Conservation (phyloP, 2,797 vertebrate genomes). For the Hypotaenidia philippensis region DNA sequence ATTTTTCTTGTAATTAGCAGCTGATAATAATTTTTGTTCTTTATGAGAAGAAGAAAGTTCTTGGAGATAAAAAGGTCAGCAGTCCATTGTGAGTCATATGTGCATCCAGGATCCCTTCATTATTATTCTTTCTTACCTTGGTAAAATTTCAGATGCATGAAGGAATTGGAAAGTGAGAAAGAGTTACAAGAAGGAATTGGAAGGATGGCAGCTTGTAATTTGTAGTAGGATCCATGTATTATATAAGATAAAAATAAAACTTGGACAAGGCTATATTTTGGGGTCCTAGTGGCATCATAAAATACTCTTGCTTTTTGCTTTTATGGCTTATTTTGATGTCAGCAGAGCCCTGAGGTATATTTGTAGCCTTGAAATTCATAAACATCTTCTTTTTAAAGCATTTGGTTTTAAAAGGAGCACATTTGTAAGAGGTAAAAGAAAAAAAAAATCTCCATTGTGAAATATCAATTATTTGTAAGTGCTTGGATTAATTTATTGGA, state of each 20-base stretch:
- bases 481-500: conserved; percentile 68
- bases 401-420: conserved; percentile 4
- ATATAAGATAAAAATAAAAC: conserved; percentile 52
- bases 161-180: not conserved
- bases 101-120: not conserved
- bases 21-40: not conserved
- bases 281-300: conserved; percentile 34
- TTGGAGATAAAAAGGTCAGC: not conserved
- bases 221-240: conserved; percentile 23
- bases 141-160: not conserved
- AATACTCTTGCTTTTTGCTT: conserved; percentile 43
- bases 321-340: conserved; percentile 62
- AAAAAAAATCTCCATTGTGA: conserved; percentile 8
- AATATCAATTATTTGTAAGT: conserved; percentile 65
- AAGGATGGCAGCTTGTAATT: conserved; percentile 20
- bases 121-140: not conserved
- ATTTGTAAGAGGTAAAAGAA: conserved; percentile 34
- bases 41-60: not conserved
- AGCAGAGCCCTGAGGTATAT: conserved; percentile 14
- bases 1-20: not conserved
- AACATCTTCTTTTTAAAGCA: conserved; percentile 22
- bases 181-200: not conserved
- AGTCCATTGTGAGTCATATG: not conserved
- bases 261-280: conserved; percentile 54
- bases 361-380: conserved; percentile 50